Conservation (phyloP, 2,113 vertebrate species). For the Leucoraja erinaceus region DNA sequence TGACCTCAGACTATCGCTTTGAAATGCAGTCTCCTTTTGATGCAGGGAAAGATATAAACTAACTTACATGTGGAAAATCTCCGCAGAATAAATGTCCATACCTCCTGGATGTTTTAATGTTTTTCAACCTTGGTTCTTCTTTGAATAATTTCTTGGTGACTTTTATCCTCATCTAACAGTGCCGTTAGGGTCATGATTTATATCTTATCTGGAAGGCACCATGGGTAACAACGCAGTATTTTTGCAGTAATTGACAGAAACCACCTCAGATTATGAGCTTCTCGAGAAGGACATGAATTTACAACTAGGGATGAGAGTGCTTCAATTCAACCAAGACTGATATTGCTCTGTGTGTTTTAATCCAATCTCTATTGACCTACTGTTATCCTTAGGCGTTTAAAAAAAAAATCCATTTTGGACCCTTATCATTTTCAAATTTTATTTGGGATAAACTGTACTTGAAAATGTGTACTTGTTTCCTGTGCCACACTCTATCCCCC, state of each 20-base stretch:
- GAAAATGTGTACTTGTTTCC: background rate
- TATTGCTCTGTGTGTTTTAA: background rate
- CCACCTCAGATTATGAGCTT: background rate
- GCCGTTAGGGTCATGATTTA: background rate
- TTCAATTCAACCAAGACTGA: background rate
- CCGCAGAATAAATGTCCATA: background rate
- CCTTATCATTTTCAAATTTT: background rate
- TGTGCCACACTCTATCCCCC: background rate
- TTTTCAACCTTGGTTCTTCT: background rate
- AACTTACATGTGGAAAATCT: background rate
- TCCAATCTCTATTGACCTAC: too few species aligned
- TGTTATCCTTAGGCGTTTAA: background rate
- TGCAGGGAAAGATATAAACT: background rate
- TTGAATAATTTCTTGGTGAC: background rate
- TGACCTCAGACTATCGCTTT: background rate
- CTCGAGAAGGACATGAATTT: background rate
- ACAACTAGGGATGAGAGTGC: background rate
- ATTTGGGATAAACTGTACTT: background rate
- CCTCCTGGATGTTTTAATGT: background rate
- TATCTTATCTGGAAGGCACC: background rate
- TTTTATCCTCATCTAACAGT: background rate
- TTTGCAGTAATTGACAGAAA: background rate
- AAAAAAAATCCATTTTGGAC: too few species aligned
- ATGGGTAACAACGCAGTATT: background rate
- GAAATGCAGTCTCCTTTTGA: background rate